phyloP scores from a whole-genome alignment of 2,113 vertebrate species.

The Muntiacus muntjak region DNA sequence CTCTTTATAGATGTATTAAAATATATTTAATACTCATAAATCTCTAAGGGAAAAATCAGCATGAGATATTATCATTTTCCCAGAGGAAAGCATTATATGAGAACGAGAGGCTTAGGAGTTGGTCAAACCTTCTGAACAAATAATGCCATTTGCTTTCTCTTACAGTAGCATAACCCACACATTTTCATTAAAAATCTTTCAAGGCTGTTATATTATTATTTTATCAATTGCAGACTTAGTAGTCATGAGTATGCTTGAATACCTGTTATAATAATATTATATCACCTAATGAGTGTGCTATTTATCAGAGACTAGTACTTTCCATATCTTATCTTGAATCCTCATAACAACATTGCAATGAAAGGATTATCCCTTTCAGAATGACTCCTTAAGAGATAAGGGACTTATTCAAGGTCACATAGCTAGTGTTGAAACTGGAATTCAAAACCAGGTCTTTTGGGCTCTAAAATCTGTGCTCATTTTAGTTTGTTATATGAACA shows the following conservation, averaged over 20 bases:
- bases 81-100: not conserved
- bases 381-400: not conserved
- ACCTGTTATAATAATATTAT: not conserved
- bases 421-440: not conserved
- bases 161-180: not conserved
- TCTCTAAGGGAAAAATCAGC: slow-evolving; percentile 47
- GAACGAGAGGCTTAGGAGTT: not conserved
- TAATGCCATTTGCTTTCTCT: not conserved
- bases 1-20: slow-evolving; percentile 69
- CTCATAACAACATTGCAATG: not conserved
- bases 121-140: not conserved
- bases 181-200: not conserved
- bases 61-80: slow-evolving; percentile 50
- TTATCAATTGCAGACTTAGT: not conserved
- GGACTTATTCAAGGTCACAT: not conserved
- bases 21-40: slow-evolving; percentile 68
- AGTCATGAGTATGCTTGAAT: not conserved
- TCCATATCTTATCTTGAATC: not conserved
- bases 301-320: not conserved
- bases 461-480: not conserved
- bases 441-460: not conserved
- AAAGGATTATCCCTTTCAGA: not conserved
- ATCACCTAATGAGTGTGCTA: not conserved
- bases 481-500: not conserved
- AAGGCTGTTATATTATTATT: not conserved